Evolutionary conservation across 2,888 invertebrate species (phyloP), one percentile per base, ranked within the genome.

Genomic region (Ophion obscuratus): DNA sequence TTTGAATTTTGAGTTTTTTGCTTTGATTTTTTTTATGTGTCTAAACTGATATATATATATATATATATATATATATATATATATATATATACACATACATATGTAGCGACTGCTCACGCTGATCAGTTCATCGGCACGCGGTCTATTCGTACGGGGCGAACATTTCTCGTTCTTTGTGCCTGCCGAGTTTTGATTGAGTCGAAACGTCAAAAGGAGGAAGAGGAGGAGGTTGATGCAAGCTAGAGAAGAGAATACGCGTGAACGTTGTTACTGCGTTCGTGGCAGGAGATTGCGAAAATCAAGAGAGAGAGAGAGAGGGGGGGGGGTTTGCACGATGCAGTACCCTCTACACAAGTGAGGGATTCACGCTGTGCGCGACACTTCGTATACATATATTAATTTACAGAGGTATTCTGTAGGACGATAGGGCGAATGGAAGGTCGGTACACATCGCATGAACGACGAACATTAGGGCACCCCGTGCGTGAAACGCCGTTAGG

Each of bases 111-210:
- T 47, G 47, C 11, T 47, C 47, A 47, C 47, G 47, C 53, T 17
- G 53, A 53, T 53, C 53, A 53, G 53, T 14, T 53, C 17, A 1
- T 40, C 40, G 0, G 40, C 40, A 9, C 40, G 40, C 7, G 64
- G 47, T 53, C 53, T 53, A 53, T 70, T 80, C 5, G 57, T 24
- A 68, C 76, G 64, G 70, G 81, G 80, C 73, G 71, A 87, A 84
- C 85, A 82, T 86, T 88, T 87, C 82, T 67, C 78, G 81, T 86
- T 87, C 70, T 81, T 76, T 81, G 88, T 88, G 90, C 90, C 90
- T 90, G 86, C 88, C 88, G 91, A 91, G 90, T 91, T 92, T 91
- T 91, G 91, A 92, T 91, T 91, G 89, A 88, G 89, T 85, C 31
- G 83, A 76, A 84, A 64, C 68, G 53, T 27, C 27, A 77, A 74